These are phyloP conservation scores for Tipula unca DNA, from an alignment of 2,888 invertebrate species.

Conservation along the genomic window DNA sequence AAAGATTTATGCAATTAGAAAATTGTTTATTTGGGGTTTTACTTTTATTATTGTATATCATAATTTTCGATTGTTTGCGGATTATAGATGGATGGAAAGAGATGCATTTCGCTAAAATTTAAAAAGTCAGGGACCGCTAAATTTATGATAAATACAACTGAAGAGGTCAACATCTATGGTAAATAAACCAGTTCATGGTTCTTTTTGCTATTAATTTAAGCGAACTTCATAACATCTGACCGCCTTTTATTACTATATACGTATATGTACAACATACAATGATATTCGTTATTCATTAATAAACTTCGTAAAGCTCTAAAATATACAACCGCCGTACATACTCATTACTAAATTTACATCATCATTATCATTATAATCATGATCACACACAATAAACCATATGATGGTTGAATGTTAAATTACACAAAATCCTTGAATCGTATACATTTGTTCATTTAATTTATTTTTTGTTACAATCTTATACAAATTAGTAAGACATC, in stretches of 20 bases:
- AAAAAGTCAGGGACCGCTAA: background rate
- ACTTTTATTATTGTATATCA: background rate
- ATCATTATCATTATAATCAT: background rate
- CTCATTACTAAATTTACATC: background rate
- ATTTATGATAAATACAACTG: too few species aligned
- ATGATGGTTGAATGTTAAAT: background rate
- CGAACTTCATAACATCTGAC: background rate
- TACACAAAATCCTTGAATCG: background rate
- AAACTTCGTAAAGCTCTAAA: background rate
- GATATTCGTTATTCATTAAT: background rate
- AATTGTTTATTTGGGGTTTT: background rate
- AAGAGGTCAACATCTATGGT: background rate
- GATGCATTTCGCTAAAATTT: background rate
- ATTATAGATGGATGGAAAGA: background rate
- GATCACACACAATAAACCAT: background rate
- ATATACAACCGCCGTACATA: background rate
- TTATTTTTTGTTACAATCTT: background rate
- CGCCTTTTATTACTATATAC: background rate
- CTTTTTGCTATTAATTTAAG: background rate
- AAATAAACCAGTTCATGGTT: background rate
- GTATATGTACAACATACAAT: background rate
- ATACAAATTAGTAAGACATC: background rate
- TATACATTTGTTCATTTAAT: background rate
- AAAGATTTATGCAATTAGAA: background rate
- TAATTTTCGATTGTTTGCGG: background rate